Base-by-base conservation (phyloP, 2,888 invertebrate species). In the Netelia melanura region DNA sequence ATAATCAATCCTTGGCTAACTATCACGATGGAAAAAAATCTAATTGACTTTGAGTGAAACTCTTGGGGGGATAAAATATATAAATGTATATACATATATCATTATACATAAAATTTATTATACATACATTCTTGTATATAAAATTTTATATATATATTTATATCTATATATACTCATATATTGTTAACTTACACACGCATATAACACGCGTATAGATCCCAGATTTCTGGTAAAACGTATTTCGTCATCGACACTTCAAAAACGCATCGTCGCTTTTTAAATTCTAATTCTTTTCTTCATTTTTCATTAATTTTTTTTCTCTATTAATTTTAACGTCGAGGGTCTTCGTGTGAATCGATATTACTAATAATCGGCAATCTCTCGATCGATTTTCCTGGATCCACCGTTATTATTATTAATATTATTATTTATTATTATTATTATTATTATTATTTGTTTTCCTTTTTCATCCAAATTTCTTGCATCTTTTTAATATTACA, bases 1-100 rank as follows among this genome's bases (percentile, higher is more conserved):
- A 78, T 81, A 84, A 84, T 81, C 56, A 78, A 81, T 81, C 58
- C 17, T 52, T 81, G 81, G 84, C 68, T 81, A 74, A 74, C 81
- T 84, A 84, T 81, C 84, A 84, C 84, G 81, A 81, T 84, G 67
- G 84, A 81, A 81, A 81, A 78, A 85, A 85, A 85, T 85, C 78
- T 85, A 85, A 85, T 85, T 85, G 84, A 85, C 81, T 85, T 71
- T 85, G 78, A 71, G 84, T 81, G 81, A 81, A 84, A 85, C 74
- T 79, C 70, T 38, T 65, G 74, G 68, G 65, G 64, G 38, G 38
- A 38, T 38, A 78, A 70, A 65, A 81, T 68, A 84, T 52, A 76
- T 44, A 56, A 56, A 67, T 67, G 67, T 48, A 68, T 68, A 38
- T 64, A 64, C 62, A 62, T 64, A 74, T 62, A 21, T 48, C 14